Evolutionary conservation across 2,113 vertebrate genomes (phyloP).

Genomic region (Centropristis striata): DNA sequence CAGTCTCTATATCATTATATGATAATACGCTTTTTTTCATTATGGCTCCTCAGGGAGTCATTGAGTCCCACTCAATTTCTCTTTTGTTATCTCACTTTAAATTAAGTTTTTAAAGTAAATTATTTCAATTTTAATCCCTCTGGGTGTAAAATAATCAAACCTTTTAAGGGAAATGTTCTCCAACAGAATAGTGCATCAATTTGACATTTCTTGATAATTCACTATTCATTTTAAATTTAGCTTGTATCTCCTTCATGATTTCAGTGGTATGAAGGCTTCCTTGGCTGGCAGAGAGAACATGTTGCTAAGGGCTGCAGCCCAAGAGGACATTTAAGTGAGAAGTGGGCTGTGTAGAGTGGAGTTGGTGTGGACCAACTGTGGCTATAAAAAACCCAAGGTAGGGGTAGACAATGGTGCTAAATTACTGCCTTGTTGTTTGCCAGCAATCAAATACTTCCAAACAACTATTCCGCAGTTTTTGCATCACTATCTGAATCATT

Average conservation of each 20-base stretch:
- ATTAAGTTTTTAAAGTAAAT: slow-evolving; percentile 1
- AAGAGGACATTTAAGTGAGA: slow-evolving; percentile 59
- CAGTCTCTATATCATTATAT: neutral
- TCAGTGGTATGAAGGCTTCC: slow-evolving; percentile 17
- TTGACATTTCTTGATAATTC: slow-evolving; percentile 18
- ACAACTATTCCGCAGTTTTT: neutral
- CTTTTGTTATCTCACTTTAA: slow-evolving; percentile 7
- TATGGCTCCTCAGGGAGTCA: slow-evolving; percentile 21
- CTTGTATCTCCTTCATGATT: neutral
- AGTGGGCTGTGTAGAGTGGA: slow-evolving; percentile 58
- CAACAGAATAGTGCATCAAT: neutral
- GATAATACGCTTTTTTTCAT: slow-evolving; percentile 1
- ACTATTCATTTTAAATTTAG: neutral
- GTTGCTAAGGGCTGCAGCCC: slow-evolving; percentile 55
- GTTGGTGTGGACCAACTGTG: slow-evolving; percentile 37
- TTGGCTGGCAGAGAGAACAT: slow-evolving; percentile 36
- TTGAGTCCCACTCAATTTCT: slow-evolving; percentile 7
- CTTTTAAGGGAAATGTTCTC: slow-evolving; percentile 5
- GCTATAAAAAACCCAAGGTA: slow-evolving; percentile 39
- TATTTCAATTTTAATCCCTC: neutral
- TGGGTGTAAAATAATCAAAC: slow-evolving; percentile 21
- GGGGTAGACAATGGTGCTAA: slow-evolving; percentile 16
- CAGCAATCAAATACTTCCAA: slow-evolving; percentile 14
- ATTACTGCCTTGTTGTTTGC: slow-evolving; percentile 17
- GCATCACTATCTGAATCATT: neutral